phyloP scores from a whole-genome alignment of 2,888 invertebrate species.

The Ceramica pisi region DNA sequence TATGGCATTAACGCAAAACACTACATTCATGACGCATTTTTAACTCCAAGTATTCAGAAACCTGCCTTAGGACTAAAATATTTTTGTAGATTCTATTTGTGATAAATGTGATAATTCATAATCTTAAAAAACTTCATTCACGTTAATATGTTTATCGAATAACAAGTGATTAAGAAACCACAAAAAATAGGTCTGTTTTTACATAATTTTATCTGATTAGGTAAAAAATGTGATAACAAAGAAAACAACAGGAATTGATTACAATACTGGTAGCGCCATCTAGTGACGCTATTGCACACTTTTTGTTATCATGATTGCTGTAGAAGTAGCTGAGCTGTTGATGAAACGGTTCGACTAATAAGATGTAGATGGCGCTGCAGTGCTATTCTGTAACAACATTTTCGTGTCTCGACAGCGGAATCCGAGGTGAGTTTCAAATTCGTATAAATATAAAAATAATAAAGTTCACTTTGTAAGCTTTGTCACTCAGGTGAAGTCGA shows the following conservation, averaged over 20 bases:
- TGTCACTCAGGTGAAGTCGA: too few relatives aligned
- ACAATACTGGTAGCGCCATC: slow-evolving; percentile 18
- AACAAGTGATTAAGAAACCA: neutral
- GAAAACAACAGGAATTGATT: slow-evolving; percentile 3
- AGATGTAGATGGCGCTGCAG: slow-evolving; percentile 49
- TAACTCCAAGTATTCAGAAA: neutral
- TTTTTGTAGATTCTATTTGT: neutral
- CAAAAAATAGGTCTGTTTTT: neutral
- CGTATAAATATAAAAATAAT: too few relatives aligned
- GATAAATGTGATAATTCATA: neutral
- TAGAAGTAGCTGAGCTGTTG: too few relatives aligned
- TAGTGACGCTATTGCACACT: slow-evolving; percentile 29
- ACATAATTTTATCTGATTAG: slow-evolving; percentile 19
- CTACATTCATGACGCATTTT: neutral
- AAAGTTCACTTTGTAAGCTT: too few relatives aligned
- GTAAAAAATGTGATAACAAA: slow-evolving; percentile 24
- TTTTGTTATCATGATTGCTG: neutral
- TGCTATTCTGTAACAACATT: too few relatives aligned
- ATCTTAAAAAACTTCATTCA: neutral
- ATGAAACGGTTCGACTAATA: neutral
- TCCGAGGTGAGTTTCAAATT: too few relatives aligned
- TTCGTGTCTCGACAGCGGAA: too few relatives aligned
- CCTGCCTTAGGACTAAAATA: neutral
- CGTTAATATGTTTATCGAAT: neutral
- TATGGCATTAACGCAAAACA: neutral